A percentile compares a stretch with the other conserved stretches of the same genome.
These are phyloP conservation scores for Caracal caracal DNA, from an alignment of 2,113 vertebrate genomes.

Conservation along the genomic window DNA sequence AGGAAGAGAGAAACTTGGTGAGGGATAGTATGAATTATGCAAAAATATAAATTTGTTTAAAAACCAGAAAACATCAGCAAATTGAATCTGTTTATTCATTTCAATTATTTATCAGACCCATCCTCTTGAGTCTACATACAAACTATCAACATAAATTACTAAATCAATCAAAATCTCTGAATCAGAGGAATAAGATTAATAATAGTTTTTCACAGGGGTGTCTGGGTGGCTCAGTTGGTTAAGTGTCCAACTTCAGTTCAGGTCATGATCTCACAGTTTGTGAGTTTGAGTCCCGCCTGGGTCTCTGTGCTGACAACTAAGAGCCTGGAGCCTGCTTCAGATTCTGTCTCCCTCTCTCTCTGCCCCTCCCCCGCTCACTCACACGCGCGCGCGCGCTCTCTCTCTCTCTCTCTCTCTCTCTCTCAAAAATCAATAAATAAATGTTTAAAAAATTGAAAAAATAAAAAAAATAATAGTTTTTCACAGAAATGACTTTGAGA, in stretches of 20 bases:
- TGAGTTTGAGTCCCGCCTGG: no score
- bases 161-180: constrained; percentile 45
- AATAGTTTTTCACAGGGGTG: not conserved
- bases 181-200: constrained; percentile 36
- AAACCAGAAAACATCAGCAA: constrained; percentile 58
- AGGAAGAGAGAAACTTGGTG: not conserved
- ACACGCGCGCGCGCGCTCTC: rapidly evolving
- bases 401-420: no score
- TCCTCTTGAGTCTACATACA: not conserved
- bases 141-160: constrained; percentile 37
- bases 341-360: no score
- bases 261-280: no score
- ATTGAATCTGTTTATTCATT: constrained; percentile 46
- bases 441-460: no score
- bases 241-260: no score
- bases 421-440: no score
- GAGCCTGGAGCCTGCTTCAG: no score
- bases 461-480: not conserved
- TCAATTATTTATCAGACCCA: constrained; percentile 54
- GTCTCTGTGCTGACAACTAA: no score
- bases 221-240: no score
- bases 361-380: no score
- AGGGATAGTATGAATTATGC: constrained; percentile 37
- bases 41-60: constrained; percentile 55
- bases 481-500: constrained; percentile 48